Conservation (phyloP, 2,797 vertebrate genomes). For the Sebastes aleutianus region DNA sequence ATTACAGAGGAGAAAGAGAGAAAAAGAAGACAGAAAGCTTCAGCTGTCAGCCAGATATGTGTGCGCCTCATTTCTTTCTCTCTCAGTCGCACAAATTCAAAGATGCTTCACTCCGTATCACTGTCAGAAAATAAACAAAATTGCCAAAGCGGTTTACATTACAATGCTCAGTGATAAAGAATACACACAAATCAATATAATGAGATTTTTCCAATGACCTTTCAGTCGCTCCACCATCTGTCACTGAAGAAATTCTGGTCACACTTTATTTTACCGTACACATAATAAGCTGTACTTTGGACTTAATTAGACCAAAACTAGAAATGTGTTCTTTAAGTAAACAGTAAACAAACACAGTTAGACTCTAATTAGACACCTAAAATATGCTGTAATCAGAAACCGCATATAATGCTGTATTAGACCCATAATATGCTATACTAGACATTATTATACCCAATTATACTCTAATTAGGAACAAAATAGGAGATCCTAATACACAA, state of each 20-base stretch:
- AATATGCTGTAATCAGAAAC: background rate
- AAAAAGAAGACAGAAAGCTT: constrained; percentile 48
- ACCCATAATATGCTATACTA: background rate
- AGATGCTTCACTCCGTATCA: constrained; percentile 42
- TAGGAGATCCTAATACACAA: background rate
- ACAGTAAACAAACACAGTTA: background rate
- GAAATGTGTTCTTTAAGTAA: background rate
- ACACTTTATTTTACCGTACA: background rate
- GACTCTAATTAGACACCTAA: background rate
- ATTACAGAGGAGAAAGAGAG: constrained; percentile 52
- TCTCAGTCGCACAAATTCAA: constrained; percentile 35
- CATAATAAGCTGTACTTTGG: background rate
- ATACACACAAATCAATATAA: constrained; percentile 24
- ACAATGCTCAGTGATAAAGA: constrained; percentile 32
- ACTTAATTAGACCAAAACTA: background rate
- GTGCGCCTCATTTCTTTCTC: constrained; percentile 33
- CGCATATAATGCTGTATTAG: background rate
- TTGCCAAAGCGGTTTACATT: constrained; percentile 30
- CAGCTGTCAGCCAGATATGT: constrained; percentile 58
- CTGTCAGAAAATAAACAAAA: constrained; percentile 52
- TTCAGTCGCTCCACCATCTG: constrained; percentile 17
- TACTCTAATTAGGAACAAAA: background rate
- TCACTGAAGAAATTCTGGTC: background rate
- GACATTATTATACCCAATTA: background rate
- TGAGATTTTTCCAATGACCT: constrained; percentile 29